Evolutionary conservation across 2,888 invertebrate species (phyloP).

Genomic region (Podotricha telesiphe): DNA sequence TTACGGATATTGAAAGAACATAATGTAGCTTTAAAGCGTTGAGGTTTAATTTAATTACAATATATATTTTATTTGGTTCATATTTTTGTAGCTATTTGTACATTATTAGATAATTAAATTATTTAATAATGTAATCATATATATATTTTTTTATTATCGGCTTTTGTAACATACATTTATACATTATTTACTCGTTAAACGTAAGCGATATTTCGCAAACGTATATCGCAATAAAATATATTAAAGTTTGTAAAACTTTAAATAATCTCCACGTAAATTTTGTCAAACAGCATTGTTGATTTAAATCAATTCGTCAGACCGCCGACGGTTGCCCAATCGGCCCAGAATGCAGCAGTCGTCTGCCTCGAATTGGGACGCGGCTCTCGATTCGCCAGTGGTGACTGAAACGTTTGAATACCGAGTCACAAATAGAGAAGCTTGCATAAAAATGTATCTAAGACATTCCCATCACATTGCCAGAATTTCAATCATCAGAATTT

Average conservation of each 20-base stretch:
- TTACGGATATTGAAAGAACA: too few species aligned
- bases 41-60: background rate
- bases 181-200: too few species aligned
- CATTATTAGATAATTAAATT: too few species aligned
- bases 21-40: background rate
- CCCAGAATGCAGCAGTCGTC: constrained; percentile 66
- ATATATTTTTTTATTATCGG: too few species aligned
- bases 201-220: too few species aligned
- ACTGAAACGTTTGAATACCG: constrained; percentile 39
- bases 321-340: constrained; percentile 60
- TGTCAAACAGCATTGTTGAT: constrained; percentile 27
- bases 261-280: background rate
- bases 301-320: constrained; percentile 38
- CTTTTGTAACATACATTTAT: too few species aligned
- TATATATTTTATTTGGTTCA: background rate
- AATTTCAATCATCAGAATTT: constrained; percentile 9
- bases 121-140: too few species aligned
- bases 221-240: too few species aligned
- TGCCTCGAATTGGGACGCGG: constrained; percentile 53
- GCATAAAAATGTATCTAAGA: constrained; percentile 36
- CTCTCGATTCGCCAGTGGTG: constrained; percentile 54
- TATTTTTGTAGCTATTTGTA: background rate
- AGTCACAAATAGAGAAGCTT: constrained; percentile 41
- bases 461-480: constrained; percentile 13
- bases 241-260: background rate